These are phyloP conservation scores for Mola mola DNA, from an alignment of 2,113 vertebrate genomes.

Conservation along the genomic window DNA sequence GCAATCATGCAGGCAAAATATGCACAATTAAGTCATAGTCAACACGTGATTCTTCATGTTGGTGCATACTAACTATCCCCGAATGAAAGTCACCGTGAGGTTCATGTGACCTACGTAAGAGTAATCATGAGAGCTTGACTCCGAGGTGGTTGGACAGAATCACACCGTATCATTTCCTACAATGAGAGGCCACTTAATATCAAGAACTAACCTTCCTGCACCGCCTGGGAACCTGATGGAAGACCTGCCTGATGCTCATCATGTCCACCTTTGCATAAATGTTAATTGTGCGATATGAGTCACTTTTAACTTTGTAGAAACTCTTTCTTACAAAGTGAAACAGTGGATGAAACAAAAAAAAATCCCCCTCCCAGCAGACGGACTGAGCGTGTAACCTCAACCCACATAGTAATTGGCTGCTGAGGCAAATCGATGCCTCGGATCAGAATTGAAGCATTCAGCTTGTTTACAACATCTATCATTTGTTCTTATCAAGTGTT, in stretches of 20 bases:
- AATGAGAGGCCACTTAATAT: conserved; percentile 76
- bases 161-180: conserved; percentile 62
- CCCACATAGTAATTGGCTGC: conserved; percentile 67
- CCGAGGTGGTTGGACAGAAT: conserved; percentile 16
- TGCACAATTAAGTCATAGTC: no score
- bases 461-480: conserved; percentile 78
- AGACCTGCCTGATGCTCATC: conserved; percentile 31
- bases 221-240: conserved; percentile 65
- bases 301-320: conserved; percentile 5
- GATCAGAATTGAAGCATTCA: conserved; percentile 78
- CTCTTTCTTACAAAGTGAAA: conserved; percentile 2
- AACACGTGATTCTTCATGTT: conserved; percentile 20
- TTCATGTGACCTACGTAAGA: conserved; percentile 32
- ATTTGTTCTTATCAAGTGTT: conserved; percentile 79
- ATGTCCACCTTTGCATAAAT: conserved; percentile 8
- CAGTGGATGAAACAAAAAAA: conserved; percentile 11
- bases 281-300: conserved; percentile 20
- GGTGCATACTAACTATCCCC: conserved; percentile 25
- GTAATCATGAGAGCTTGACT: conserved; percentile 51
- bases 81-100: conserved; percentile 29
- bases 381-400: conserved; percentile 59
- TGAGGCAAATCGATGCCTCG: conserved; percentile 70
- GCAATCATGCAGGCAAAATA: no score
- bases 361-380: conserved; percentile 20
- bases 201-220: conserved; percentile 62